A percentile compares a stretch with the other conserved stretches of the same genome.
These are phyloP conservation scores for Seriola quinqueradiata DNA, from an alignment of 2,113 vertebrate genomes.

Conservation along the genomic window DNA sequence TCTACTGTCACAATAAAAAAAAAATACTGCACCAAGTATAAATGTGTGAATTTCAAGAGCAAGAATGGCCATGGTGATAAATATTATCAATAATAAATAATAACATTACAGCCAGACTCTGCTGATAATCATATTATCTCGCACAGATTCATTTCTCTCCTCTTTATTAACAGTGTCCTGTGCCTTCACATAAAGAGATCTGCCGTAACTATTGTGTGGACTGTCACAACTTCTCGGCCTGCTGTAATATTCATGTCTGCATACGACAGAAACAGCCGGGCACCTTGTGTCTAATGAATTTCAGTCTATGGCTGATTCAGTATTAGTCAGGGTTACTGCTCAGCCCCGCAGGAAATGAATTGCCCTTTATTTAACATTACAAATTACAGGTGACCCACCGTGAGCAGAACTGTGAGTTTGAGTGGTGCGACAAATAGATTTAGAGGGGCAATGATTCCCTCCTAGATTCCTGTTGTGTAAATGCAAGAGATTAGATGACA, in stretches of 20 bases:
- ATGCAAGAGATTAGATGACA: constrained; percentile 80
- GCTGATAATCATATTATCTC: constrained; percentile 18
- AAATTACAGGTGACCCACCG: constrained; percentile 81
- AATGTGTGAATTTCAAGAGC: constrained; percentile 16
- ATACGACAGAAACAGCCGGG: constrained; percentile 46
- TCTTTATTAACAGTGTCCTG: constrained; percentile 21
- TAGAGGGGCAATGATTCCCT: constrained; percentile 76
- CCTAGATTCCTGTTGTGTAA: constrained; percentile 80
- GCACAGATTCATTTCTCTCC: constrained; percentile 6
- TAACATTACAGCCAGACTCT: not conserved
- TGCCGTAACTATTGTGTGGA: constrained; percentile 27
- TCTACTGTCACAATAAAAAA: not conserved
- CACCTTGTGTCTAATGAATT: constrained; percentile 75
- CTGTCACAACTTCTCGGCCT: constrained; percentile 34
- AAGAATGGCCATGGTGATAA: constrained; percentile 10
- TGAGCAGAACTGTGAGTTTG: constrained; percentile 69
- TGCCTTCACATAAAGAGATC: constrained; percentile 22
- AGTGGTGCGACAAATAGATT: constrained; percentile 81
- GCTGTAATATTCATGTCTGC: constrained; percentile 53
- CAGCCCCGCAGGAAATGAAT: constrained; percentile 83
- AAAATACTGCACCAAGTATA: not conserved
- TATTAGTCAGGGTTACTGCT: constrained; percentile 69
- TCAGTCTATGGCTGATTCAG: constrained; percentile 69
- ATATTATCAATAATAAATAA: constrained; percentile 33
- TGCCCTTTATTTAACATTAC: constrained; percentile 85